Conservation (phyloP, 1,140 invertebrate species). For the Asbolus verrucosus region DNA sequence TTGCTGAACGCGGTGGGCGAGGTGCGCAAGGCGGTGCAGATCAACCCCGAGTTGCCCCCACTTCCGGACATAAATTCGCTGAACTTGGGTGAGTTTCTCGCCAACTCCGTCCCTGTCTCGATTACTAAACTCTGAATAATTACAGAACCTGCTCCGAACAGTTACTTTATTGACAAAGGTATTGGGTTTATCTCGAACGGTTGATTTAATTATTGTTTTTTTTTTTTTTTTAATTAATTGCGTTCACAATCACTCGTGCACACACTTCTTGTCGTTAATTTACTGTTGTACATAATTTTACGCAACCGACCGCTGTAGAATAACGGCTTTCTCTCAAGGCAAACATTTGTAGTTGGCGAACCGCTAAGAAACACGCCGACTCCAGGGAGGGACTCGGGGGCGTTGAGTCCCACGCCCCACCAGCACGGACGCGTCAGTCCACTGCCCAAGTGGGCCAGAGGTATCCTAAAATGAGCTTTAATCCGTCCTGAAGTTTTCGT, state of each 20-base stretch:
- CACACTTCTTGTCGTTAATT: neutral
- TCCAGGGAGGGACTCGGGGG: constrained; percentile 64
- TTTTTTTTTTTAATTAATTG: neutral
- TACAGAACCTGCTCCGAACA: constrained; percentile 56
- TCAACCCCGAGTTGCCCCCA: constrained; percentile 71
- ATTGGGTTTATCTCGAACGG: too few relatives aligned
- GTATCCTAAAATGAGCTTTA: constrained; percentile 65
- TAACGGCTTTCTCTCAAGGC: constrained; percentile 42
- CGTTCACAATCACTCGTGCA: neutral
- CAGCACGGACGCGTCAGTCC: constrained; percentile 68
- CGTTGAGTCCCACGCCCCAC: constrained; percentile 63
- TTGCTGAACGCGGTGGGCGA: constrained; percentile 83
- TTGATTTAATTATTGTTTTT: neutral
- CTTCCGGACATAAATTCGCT: constrained; percentile 79
- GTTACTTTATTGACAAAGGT: constrained; percentile 63
- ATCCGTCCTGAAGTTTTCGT: constrained; percentile 15
- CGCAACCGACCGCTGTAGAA: constrained; percentile 34
- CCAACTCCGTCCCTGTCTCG: neutral
- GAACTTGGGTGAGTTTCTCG: constrained; percentile 68
- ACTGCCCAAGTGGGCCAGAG: constrained; percentile 71
- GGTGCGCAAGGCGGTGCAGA: constrained; percentile 82
- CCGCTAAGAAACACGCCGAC: constrained; percentile 69
- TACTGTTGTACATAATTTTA: constrained; percentile 16
- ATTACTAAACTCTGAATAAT: too few relatives aligned
- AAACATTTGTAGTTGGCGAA: constrained; percentile 67